Conservation (phyloP, 2,113 vertebrate genomes). For the Lampris incognitus region DNA sequence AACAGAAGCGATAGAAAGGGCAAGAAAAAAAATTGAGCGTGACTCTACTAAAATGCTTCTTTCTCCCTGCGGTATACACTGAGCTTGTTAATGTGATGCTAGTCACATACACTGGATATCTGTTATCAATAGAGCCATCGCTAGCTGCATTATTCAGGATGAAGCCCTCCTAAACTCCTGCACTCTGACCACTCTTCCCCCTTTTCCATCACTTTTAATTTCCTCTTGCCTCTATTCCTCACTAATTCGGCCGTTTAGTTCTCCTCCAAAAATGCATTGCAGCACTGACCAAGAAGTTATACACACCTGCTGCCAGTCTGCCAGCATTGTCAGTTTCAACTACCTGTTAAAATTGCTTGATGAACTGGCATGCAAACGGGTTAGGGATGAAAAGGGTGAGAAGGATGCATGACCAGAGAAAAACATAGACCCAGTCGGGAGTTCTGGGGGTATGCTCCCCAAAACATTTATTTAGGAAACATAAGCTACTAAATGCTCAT, state of each 20-base stretch:
- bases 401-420: too few relatives aligned
- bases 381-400: too few relatives aligned
- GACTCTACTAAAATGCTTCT: constrained; percentile 13
- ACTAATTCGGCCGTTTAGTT: background rate
- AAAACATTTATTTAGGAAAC: too few relatives aligned
- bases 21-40: constrained; percentile 3
- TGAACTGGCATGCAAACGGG: too few relatives aligned
- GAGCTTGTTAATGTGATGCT: constrained; percentile 27
- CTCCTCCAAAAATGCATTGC: background rate
- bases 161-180: background rate
- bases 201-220: background rate
- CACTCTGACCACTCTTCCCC: background rate
- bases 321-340: too few relatives aligned
- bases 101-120: background rate
- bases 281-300: too few relatives aligned
- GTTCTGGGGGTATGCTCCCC: too few relatives aligned
- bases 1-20: background rate
- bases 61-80: background rate
- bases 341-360: too few relatives aligned
- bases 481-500: too few relatives aligned
- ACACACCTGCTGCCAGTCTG: too few relatives aligned
- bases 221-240: background rate
- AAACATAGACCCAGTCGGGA: too few relatives aligned
- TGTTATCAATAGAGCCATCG: background rate
- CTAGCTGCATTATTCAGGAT: constrained; percentile 15